These are phyloP conservation scores for Sinohyriopsis cumingii DNA, from an alignment of 2,888 invertebrate species.

Conservation along the genomic window DNA sequence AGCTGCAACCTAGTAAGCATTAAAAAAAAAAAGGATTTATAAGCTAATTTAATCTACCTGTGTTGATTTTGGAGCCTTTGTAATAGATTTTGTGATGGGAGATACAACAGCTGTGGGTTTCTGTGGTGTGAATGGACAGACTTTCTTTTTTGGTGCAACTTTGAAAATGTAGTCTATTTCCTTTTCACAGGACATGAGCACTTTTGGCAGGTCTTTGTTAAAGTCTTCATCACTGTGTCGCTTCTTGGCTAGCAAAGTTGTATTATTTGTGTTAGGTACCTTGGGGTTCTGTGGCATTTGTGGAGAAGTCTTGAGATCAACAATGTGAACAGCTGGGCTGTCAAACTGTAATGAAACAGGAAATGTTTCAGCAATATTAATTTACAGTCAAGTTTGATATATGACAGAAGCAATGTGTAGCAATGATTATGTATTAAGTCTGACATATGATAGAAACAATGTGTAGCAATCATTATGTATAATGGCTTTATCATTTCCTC, in stretches of 20 bases:
- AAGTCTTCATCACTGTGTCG: constrained; percentile 38
- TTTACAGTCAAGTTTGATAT: neutral
- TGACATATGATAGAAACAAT: neutral
- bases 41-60: constrained; percentile 24
- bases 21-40: neutral
- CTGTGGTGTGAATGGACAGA: constrained; percentile 39
- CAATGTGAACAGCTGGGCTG: constrained; percentile 55
- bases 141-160: constrained; percentile 26
- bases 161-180: constrained; percentile 42
- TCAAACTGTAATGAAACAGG: constrained; percentile 30
- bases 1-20: no score
- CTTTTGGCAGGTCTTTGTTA: constrained; percentile 24
- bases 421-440: neutral
- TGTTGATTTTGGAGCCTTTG: constrained; percentile 31
- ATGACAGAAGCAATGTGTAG: neutral
- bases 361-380: neutral
- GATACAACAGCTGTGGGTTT: constrained; percentile 55
- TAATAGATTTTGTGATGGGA: constrained; percentile 48
- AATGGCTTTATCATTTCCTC: neutral
- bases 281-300: constrained; percentile 25
- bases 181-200: constrained; percentile 42
- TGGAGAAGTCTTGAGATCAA: constrained; percentile 45
- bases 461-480: neutral
- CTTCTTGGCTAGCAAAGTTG: constrained; percentile 25
- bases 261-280: constrained; percentile 17